Conservation (phyloP, 1,140 invertebrate genomes). For the Rhizoglyphus robini region DNA sequence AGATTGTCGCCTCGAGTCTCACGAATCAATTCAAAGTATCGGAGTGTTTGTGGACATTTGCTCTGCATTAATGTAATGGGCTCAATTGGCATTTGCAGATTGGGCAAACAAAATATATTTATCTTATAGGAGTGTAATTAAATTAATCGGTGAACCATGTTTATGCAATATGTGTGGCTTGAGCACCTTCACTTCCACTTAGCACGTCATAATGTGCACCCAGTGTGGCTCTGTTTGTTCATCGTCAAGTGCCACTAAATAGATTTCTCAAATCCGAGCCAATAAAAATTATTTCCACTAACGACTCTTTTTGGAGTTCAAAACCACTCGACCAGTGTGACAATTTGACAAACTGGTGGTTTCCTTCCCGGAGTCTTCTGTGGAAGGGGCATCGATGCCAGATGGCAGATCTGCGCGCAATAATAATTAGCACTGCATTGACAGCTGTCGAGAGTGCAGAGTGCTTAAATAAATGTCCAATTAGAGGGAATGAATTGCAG, state of each 20-base stretch:
- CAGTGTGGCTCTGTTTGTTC: background rate
- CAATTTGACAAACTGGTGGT: too few relatives aligned
- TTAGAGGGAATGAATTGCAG: too few relatives aligned
- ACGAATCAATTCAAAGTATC: background rate
- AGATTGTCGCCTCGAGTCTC: too few relatives aligned
- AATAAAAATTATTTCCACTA: background rate
- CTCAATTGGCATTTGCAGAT: background rate
- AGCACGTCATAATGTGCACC: conserved; percentile 5
- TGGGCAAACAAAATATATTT: conserved; percentile 8
- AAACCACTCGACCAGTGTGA: too few relatives aligned
- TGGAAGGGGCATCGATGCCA: too few relatives aligned
- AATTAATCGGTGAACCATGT: background rate
- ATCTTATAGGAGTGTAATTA: conserved; percentile 4
- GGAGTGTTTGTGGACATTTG: background rate
- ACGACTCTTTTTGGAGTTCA: background rate
- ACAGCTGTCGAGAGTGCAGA: too few relatives aligned
- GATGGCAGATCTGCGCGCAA: too few relatives aligned
- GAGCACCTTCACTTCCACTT: background rate
- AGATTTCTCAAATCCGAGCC: conserved; percentile 2
- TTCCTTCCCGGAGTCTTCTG: too few relatives aligned
- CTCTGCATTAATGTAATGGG: too few relatives aligned
- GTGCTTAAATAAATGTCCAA: too few relatives aligned
- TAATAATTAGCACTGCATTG: too few relatives aligned
- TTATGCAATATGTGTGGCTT: background rate
- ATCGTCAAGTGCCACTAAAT: background rate